These are phyloP conservation scores for Crocodylus rhombifer DNA, from an alignment of 2,797 vertebrate genomes.

Conservation along the genomic window DNA sequence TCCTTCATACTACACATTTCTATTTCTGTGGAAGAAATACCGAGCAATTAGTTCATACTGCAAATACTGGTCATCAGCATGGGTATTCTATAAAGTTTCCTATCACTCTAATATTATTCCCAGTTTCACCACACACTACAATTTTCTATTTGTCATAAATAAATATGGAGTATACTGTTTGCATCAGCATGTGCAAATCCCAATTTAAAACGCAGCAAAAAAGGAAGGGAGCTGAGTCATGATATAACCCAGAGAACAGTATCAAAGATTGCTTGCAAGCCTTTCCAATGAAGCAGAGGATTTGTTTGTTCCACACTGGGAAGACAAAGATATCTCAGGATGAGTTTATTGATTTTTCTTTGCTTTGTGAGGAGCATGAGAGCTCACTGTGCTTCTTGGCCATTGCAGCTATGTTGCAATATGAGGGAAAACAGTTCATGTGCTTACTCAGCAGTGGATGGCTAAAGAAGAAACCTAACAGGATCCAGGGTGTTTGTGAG, in stretches of 20 bases:
- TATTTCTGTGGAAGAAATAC: not conserved
- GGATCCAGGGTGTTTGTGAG: not conserved
- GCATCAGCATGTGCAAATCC: not conserved
- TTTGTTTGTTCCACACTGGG: not conserved
- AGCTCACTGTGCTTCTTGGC: not conserved
- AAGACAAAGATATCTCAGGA: not conserved
- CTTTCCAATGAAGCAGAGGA: slow-evolving; percentile 5
- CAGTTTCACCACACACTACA: not conserved
- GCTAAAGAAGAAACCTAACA: not conserved
- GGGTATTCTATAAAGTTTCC: not conserved
- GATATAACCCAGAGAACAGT: not conserved
- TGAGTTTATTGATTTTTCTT: not conserved
- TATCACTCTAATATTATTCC: not conserved
- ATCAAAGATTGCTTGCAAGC: not conserved
- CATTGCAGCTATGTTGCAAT: not conserved
- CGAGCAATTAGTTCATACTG: not conserved
- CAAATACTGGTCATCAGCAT: not conserved
- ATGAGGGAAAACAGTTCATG: not conserved
- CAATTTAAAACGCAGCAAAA: not conserved
- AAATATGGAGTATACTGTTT: not conserved
- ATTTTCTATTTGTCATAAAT: not conserved
- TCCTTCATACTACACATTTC: not conserved
- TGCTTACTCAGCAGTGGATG: not conserved
- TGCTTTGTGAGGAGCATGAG: not conserved
- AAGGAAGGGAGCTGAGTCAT: not conserved